Percentiles rank a stretch among this genome's conserved stretches.
Conservation (phyloP, 37 sponge, comb jelly and placozoan species). For the Hormiphora californensis region DNA sequence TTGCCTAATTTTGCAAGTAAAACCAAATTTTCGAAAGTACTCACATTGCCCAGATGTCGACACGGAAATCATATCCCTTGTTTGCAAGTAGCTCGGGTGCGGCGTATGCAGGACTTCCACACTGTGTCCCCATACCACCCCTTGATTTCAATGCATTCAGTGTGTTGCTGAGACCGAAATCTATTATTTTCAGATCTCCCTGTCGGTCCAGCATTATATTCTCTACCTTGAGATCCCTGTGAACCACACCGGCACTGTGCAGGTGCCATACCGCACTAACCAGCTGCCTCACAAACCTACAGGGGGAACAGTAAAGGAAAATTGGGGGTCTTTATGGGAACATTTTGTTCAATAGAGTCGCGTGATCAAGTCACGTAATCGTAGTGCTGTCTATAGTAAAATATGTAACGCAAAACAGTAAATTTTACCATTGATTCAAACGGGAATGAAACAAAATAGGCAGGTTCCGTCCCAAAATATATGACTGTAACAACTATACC, state of each 20-base stretch:
- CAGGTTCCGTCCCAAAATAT: too few relatives aligned
- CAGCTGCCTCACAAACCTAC: slow-evolving; percentile 56
- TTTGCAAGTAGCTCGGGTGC: slow-evolving; percentile 64
- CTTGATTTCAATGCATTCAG: background rate
- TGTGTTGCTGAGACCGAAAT: slow-evolving; percentile 59
- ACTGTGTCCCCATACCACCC: slow-evolving; percentile 57
- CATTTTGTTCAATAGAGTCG: too few relatives aligned
- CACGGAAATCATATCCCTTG: slow-evolving; percentile 59
- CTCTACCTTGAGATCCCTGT: slow-evolving; percentile 66
- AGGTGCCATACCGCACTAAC: slow-evolving; percentile 60
- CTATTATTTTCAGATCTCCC: slow-evolving; percentile 58
- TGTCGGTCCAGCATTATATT: slow-evolving; percentile 57
- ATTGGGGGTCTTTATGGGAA: too few relatives aligned
- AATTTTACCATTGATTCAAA: too few relatives aligned
- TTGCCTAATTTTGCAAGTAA: too few relatives aligned
- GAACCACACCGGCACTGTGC: slow-evolving; percentile 59
- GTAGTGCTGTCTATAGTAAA: too few relatives aligned
- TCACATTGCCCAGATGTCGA: slow-evolving; percentile 71
- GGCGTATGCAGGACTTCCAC: slow-evolving; percentile 66
- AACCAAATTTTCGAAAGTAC: background rate
- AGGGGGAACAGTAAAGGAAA: too few relatives aligned
- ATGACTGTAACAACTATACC: slow-evolving; percentile 46
- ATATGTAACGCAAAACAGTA: too few relatives aligned
- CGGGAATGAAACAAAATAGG: too few relatives aligned
- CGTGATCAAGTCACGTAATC: too few relatives aligned